Base-by-base conservation (phyloP, 2,888 invertebrate genomes). In the Mythimna pallens region DNA sequence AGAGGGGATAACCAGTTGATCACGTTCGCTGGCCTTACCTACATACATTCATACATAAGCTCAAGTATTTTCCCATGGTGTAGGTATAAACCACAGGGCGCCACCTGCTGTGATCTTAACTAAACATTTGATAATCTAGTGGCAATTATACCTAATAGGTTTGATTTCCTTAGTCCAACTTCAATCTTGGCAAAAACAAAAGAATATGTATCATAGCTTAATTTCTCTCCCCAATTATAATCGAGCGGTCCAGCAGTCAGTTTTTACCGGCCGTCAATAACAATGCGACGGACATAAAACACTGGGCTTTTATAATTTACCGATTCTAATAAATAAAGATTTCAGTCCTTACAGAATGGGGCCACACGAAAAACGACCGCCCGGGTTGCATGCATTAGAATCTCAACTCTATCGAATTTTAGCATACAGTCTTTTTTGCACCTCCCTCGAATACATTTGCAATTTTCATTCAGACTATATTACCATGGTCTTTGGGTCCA, bases 321-420 rank as follows among this genome's bases (percentile, higher is more conserved):
- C 89, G 93, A 92, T 93, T 93, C 95, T 95, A 95, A 96, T 96
- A 96, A 95, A 96, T 96, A 96, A 96, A 95, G 96, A 95, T 96
- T 95, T 95, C 89, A 93, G 93, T 89, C 90, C 90, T 90, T 93
- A 92, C 90, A 90, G 90, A 90, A 89, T 86, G 88, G 88, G 88
- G 76, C 84, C 86, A 86, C 85, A 89, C 91, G 89, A 95, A 96
- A 96, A 96, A 96, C 91, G 95, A 94, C 96, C 96, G 93, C 96
- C 96, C 93, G 94, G 91, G 92, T 92, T 90, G 95, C 89, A 90
- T 93, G 89, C 89, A 94, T 95, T 94, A 93, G 92, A 93, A 94
- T 93, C 89, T 91, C 89, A 90, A 92, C 91, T 94, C 94, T 95
- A 95, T 95, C 94, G 94, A 93, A 92, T 94, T 94, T 94, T 94